These are phyloP conservation scores for Manacus vitellinus DNA, from an alignment of 2,113 vertebrate species.

Conservation along the genomic window DNA sequence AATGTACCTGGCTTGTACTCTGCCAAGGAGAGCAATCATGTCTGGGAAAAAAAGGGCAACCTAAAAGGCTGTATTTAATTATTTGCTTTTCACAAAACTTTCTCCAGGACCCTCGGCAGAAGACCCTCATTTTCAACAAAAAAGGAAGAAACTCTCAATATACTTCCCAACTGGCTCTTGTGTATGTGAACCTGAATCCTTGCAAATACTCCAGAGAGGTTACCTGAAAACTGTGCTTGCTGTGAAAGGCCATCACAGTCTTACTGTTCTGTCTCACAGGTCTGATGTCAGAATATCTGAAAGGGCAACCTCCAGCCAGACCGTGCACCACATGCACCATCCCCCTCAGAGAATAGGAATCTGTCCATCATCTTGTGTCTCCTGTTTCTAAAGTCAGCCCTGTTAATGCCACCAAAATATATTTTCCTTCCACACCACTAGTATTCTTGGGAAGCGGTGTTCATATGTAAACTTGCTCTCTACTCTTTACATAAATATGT, in stretches of 20 bases:
- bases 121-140: neutral
- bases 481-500: neutral
- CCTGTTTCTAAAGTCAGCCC: neutral
- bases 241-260: neutral
- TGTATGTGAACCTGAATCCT: neutral
- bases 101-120: neutral
- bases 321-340: fast-evolving
- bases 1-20: neutral
- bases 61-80: neutral
- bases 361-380: neutral
- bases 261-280: neutral
- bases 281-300: neutral
- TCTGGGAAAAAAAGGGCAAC: neutral
- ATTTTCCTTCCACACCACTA: neutral
- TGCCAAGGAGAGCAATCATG: neutral
- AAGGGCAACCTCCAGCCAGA: neutral
- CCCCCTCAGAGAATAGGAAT: neutral
- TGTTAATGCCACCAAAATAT: neutral
- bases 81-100: neutral
- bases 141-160: neutral
- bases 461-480: neutral
- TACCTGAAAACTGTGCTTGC: neutral
- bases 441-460: neutral
- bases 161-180: neutral
- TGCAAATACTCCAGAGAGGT: neutral